Conservation (phyloP, 2,113 vertebrate species). For the Notarius lentiginosus region DNA sequence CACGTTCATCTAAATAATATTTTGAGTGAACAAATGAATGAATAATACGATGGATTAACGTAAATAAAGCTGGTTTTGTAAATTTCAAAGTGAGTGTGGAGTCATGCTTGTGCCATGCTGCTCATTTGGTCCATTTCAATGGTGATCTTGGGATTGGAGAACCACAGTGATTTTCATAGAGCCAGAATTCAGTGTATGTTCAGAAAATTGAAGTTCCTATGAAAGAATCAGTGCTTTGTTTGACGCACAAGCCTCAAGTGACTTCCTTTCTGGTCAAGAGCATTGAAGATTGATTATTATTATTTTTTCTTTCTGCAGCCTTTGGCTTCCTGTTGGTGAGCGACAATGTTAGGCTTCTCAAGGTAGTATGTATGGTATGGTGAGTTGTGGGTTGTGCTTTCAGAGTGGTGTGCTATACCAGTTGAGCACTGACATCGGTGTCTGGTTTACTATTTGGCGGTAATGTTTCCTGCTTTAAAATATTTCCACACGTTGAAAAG, state of each 20-base stretch:
- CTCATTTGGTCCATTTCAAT: too few species aligned
- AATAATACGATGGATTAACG: neutral
- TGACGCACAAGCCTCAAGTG: neutral
- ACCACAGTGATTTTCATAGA: neutral
- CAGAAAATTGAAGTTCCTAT: neutral
- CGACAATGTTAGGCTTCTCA: neutral
- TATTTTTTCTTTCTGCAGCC: constrained; percentile 2
- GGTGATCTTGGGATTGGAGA: neutral
- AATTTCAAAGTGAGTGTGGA: neutral
- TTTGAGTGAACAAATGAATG: neutral
- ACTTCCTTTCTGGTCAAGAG: neutral
- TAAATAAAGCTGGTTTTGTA: neutral
- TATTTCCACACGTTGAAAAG: neutral
- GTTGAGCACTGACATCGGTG: neutral
- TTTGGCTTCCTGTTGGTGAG: constrained; percentile 24
- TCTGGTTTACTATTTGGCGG: neutral
- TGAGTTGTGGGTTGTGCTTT: neutral
- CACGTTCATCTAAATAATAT: too few species aligned
- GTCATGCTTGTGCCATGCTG: neutral
- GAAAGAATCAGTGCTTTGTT: neutral
- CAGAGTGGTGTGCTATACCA: neutral
- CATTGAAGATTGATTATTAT: neutral
- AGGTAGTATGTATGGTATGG: neutral
- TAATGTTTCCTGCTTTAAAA: neutral
- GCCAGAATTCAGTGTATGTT: neutral